phyloP scores from a whole-genome alignment of 2,888 invertebrate species.

The Catocala fraxini region DNA sequence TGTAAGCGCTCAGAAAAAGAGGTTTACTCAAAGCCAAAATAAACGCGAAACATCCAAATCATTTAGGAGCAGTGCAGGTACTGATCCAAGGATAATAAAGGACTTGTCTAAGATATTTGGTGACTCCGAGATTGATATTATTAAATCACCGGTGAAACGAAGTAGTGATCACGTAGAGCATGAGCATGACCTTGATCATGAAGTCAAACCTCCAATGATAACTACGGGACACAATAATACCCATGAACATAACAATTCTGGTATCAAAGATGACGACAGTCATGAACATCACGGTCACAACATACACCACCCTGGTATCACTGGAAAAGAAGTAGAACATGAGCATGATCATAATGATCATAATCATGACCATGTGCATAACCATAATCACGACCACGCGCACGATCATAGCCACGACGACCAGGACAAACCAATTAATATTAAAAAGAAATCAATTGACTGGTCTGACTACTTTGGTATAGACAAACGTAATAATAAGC shows the following conservation, averaged over 20 bases:
- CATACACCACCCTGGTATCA: constrained; percentile 69
- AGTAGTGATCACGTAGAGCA: constrained; percentile 74
- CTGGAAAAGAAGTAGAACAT: constrained; percentile 56
- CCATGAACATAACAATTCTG: constrained; percentile 58
- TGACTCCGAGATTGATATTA: constrained; percentile 69
- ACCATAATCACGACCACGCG: constrained; percentile 54
- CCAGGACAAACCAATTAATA: constrained; percentile 80
- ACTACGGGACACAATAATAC: constrained; percentile 66
- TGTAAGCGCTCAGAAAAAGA: constrained; percentile 68
- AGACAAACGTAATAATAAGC: constrained; percentile 92
- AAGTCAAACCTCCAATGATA: constrained; percentile 76
- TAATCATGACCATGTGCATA: constrained; percentile 47
- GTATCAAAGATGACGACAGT: constrained; percentile 65
- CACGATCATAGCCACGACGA: constrained; percentile 52
- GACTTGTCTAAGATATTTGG: constrained; percentile 91
- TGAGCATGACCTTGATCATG: constrained; percentile 56
- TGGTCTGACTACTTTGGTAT: constrained; percentile 96
- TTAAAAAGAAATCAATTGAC: constrained; percentile 94
- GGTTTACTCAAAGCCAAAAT: constrained; percentile 67
- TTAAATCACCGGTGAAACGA: constrained; percentile 87
- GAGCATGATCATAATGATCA: constrained; percentile 47
- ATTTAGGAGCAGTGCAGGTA: constrained; percentile 83
- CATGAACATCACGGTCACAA: constrained; percentile 72
- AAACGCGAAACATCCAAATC: constrained; percentile 69
- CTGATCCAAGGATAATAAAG: constrained; percentile 91